phyloP scores from a whole-genome alignment of 2,888 invertebrate species.

The Drosophila vallismaia region DNA sequence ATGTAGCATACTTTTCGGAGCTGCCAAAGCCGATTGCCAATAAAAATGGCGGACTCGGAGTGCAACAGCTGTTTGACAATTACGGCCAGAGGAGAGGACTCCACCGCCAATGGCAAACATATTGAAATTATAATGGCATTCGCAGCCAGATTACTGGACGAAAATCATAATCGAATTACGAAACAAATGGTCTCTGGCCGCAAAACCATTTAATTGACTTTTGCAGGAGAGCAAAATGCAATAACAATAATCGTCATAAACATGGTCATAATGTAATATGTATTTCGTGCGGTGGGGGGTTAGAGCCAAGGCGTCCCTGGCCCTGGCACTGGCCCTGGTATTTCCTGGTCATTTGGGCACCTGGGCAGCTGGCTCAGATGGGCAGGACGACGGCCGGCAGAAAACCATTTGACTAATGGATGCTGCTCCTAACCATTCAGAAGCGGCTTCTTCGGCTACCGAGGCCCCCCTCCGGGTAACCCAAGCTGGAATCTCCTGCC shows the following conservation, averaged over 20 bases:
- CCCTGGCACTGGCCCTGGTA: constrained; percentile 4
- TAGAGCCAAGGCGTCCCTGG: not conserved
- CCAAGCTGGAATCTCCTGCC: constrained; percentile 35
- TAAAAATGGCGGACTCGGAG: not conserved
- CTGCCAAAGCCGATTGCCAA: constrained; percentile 19
- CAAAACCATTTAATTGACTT: constrained; percentile 73
- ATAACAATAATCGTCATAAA: constrained; percentile 73
- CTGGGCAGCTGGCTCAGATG: constrained; percentile 16
- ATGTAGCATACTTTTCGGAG: constrained; percentile 34
- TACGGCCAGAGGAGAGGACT: constrained; percentile 4
- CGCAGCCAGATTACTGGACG: constrained; percentile 34
- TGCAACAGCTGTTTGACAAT: constrained; percentile 34
- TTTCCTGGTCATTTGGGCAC: constrained; percentile 36
- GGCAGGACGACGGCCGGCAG: constrained; percentile 49
- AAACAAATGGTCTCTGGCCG: constrained; percentile 38
- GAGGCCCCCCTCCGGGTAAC: not conserved
- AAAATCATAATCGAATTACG: constrained; percentile 65
- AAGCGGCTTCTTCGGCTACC: constrained; percentile 6
- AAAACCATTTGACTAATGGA: constrained; percentile 76
- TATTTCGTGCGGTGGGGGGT: constrained; percentile 12
- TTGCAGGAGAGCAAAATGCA: constrained; percentile 57
- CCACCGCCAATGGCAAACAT: constrained; percentile 19
- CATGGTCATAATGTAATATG: constrained; percentile 54
- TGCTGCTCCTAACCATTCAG: constrained; percentile 36
- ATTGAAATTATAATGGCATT: constrained; percentile 43